Evolutionary conservation across 2,113 vertebrate genomes (phyloP), one percentile per base, ranked within the genome.

Genomic region (Thermophis baileyi): DNA sequence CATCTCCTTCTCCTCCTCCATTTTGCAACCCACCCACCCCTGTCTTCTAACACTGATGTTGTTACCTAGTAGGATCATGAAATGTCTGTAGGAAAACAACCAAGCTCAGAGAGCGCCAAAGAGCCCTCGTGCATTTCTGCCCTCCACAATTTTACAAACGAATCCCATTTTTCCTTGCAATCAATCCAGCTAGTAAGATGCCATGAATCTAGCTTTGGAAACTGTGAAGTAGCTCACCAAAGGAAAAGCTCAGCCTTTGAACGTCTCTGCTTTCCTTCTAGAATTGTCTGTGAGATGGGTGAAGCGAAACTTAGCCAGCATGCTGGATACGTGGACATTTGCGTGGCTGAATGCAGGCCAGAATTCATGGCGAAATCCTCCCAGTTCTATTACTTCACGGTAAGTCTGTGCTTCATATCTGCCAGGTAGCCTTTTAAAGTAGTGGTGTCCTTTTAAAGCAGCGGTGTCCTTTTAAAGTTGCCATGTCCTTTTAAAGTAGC

Each of bases 271-370:
- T 96, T 92, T 95, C 54, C 95, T 96, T 96, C 11, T 96, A 99
- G 99, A 98, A 99, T 99, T 5, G 99, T 99, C 87, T 99, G 99
- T 94, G 99, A 99, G 97, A 99, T 99, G 99, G 99, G 98, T 2
- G 98, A 98, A 91, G 99, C 99, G 47, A 98, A 99, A 94, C 98
- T 97, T 94, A 99, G 99, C 96, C 99, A 99, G 95, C 99, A 98
- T 0, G 98, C 99, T 0, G 99, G 99, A 90, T 98, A 99, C 0
- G 98, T 99, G 95, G 98, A 99, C 95, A 99, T 99, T 96, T 99
- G 99, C 0, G 98, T 99, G 87, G 98, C 98, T 0, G 98, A 99
- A 90, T 99, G 99, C 96, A 98, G 96, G 90, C 97, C 98, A 0
- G 98, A 99, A 92, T 99, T 99, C 96, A 99, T 98, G 98, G 99